Evolutionary conservation across 2,113 vertebrate species (phyloP), one percentile per base, ranked within the genome.

Genomic region (Rhodinocichla rosea): DNA sequence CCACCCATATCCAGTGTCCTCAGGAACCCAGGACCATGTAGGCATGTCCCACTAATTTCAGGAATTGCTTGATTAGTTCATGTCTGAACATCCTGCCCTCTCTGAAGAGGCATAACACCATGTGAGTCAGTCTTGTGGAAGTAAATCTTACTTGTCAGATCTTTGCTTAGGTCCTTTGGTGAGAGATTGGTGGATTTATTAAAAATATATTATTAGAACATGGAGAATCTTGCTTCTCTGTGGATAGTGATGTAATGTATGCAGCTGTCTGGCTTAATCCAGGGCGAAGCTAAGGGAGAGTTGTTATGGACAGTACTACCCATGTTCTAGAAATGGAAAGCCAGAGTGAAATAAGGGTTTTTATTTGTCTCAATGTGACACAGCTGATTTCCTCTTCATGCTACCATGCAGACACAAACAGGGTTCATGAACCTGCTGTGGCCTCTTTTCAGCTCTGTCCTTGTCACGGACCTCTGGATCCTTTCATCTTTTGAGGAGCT

Each of bases 31-130:
- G 40, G n/a, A 73, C 23, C 60, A 90, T 1, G 1, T 74, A 90
- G 71, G 56, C 90, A 87, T 84, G 52, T 92, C 42, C 83, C 64
- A 49, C 45, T 64, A 15, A 35, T 74, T 93, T 62, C 45, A 79
- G 49, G 30, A 96, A 92, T 62, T 70, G 56, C 53, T 94, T 75
- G 47, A 92, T 94, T 94, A 93, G 49, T 93, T 95, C 56, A 91
- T 60, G 90, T 97, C 95, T 96, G 94, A 93, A 96, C 88, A 96
- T 96, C 92, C 57, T 79, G 88, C 92, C 62, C 69, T 81, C 49
- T 92, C 64, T 82, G 62, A 88, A 90, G 39, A 90, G 33, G 64
- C 88, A 82, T 79, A 83, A 90, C 37, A 75, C 53, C 44, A 94
- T 92, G 65, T 96, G 95, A 92, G 92, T 97, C 94, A 94, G 70